Percentiles rank a stretch among this genome's conserved stretches.
Conservation (phyloP, 1,140 invertebrate species). For the Branchinecta lynchi region DNA sequence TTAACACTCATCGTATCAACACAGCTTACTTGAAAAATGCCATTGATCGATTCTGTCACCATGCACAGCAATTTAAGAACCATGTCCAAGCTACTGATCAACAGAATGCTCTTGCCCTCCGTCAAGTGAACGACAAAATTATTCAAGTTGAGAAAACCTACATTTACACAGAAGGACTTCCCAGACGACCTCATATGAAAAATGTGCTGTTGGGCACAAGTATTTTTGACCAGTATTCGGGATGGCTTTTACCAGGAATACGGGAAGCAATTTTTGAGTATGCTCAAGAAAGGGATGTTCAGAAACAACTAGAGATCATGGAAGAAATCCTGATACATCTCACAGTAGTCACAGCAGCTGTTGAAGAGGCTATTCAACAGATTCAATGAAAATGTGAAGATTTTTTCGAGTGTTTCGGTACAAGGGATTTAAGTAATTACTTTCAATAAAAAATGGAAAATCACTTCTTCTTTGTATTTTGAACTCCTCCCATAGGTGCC, state of each 20-base stretch:
- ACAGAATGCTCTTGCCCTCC: conserved; percentile 25
- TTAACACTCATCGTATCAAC: conserved; percentile 7
- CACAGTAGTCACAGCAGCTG: not conserved
- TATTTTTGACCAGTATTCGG: conserved; percentile 19
- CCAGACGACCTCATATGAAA: conserved; percentile 22
- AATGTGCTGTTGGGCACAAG: conserved; percentile 18
- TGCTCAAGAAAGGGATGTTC: not conserved
- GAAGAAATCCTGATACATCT: conserved; percentile 11
- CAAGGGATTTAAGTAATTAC: no score
- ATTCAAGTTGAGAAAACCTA: conserved; percentile 36
- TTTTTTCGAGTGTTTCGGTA: no score
- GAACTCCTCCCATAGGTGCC: no score
- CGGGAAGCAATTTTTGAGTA: conserved; percentile 14
- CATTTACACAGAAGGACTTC: conserved; percentile 31
- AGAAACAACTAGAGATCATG: conserved; percentile 8
- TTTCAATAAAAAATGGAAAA: no score
- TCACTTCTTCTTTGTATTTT: no score
- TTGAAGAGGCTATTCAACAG: not conserved
- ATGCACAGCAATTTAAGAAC: conserved; percentile 13
- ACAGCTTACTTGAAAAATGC: conserved; percentile 16
- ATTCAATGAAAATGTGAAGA: no score
- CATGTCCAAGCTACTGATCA: conserved; percentile 2
- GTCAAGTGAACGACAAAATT: conserved; percentile 35
- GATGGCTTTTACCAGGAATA: conserved; percentile 16
- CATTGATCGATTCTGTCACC: conserved; percentile 12